Conservation (phyloP, 1,140 invertebrate genomes). For the Helicoverpa armigera region DNA sequence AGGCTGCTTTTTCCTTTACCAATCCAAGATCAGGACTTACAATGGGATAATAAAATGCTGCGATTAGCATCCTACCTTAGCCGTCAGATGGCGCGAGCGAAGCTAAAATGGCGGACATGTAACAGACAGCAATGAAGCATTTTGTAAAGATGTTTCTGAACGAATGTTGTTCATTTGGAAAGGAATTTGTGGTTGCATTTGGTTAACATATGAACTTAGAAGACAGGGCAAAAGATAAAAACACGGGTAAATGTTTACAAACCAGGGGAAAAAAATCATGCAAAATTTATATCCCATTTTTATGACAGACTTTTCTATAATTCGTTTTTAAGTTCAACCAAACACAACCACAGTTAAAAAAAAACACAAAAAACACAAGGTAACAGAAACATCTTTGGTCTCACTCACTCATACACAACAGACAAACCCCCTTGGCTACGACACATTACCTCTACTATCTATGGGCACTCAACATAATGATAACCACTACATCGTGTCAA, state of each 20-base stretch:
- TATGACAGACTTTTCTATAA: too few species aligned
- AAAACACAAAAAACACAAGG: constrained; percentile 15
- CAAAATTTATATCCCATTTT: too few species aligned
- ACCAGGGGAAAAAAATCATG: neutral
- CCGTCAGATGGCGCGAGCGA: constrained; percentile 54
- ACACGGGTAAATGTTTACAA: too few species aligned
- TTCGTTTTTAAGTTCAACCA: neutral
- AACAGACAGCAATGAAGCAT: constrained; percentile 55
- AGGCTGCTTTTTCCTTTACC: neutral
- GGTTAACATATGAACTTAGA: neutral
- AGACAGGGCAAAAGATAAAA: too few species aligned
- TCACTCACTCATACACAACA: constrained; percentile 76
- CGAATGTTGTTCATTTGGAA: neutral
- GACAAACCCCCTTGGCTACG: constrained; percentile 86
- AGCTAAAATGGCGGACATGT: constrained; percentile 53
- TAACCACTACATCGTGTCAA: constrained; percentile 74
- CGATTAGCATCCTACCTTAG: constrained; percentile 46
- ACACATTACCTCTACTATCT: constrained; percentile 83
- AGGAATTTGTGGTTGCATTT: neutral
- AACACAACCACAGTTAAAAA: constrained; percentile 12
- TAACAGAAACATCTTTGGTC: constrained; percentile 71
- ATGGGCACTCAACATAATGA: constrained; percentile 73
- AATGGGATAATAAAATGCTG: neutral
- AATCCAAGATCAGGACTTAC: neutral
- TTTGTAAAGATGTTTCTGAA: constrained; percentile 55